A percentile compares a stretch with the other conserved stretches of the same genome.
phyloP scores from a whole-genome alignment of 2,888 invertebrate genomes.

The Apamea crenata region DNA sequence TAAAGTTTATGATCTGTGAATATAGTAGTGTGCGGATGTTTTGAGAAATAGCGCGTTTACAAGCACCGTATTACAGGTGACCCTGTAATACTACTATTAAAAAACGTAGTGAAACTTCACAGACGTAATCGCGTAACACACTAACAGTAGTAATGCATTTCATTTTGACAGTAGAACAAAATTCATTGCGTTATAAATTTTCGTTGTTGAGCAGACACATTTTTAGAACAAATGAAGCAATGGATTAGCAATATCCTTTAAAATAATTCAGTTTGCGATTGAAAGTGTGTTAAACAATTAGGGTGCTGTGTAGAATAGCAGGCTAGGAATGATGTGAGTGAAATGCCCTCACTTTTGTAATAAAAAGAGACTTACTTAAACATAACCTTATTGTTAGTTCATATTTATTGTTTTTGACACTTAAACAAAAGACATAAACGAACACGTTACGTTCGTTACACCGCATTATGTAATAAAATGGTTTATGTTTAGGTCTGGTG shows the following conservation, averaged over 20 bases:
- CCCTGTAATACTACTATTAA: too few relatives aligned
- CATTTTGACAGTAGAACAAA: background rate
- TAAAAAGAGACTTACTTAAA: background rate
- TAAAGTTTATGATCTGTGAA: conserved; percentile 42
- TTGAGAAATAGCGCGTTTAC: background rate
- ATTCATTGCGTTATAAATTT: background rate
- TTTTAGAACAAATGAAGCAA: background rate
- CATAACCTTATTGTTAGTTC: background rate
- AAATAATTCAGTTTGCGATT: background rate
- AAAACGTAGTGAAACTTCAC: background rate
- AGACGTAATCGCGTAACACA: background rate
- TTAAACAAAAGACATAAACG: conserved; percentile 29
- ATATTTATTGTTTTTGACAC: too few relatives aligned
- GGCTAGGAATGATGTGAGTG: background rate
- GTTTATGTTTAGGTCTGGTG: background rate
- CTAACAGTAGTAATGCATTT: background rate
- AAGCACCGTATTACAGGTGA: background rate
- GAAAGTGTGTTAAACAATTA: background rate
- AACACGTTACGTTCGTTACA: background rate
- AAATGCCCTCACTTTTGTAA: background rate
- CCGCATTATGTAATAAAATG: background rate
- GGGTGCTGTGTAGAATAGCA: background rate
- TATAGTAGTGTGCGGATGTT: conserved; percentile 30
- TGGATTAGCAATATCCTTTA: background rate
- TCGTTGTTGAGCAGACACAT: background rate